phyloP scores from a whole-genome alignment of 1,140 invertebrate genomes.

The Akabosia matsudoensis region DNA sequence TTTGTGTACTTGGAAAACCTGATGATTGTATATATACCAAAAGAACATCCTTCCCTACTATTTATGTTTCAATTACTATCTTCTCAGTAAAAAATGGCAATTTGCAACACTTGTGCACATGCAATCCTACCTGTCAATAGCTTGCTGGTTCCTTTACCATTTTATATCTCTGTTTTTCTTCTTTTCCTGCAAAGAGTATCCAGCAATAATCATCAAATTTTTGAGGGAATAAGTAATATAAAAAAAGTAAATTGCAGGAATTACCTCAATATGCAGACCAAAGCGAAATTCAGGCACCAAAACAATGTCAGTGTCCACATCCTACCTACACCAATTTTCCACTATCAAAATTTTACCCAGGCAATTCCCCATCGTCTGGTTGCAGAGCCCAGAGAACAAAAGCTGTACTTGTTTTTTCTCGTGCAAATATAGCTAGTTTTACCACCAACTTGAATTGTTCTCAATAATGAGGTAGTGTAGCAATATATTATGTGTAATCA shows the following conservation, averaged over 20 bases:
- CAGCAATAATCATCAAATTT: not conserved
- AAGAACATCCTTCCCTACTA: too few species aligned
- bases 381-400: not conserved
- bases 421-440: not conserved
- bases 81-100: not conserved
- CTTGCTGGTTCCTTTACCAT: not conserved
- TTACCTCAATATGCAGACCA: slow-evolving; percentile 17
- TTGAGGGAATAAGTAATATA: too few species aligned
- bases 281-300: not conserved
- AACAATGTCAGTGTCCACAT: too few species aligned
- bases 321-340: too few species aligned
- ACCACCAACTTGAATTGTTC: not conserved
- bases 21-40: too few species aligned
- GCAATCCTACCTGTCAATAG: not conserved
- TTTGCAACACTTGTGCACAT: not conserved
- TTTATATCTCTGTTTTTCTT: not conserved
- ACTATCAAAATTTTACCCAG: too few species aligned
- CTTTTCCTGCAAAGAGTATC: not conserved
- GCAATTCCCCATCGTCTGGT: not conserved
- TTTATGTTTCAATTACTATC: not conserved
- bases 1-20: too few species aligned
- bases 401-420: not conserved
- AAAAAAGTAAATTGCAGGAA: slow-evolving; percentile 15
- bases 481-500: slow-evolving; percentile 20
- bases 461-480: not conserved